Percentiles rank a stretch among this genome's conserved stretches.
Evolutionary conservation across 30 jellyfish, hydroid and myxozoan genomes (phyloP).

Genomic region (Calvadosia cruxmelitensis): DNA sequence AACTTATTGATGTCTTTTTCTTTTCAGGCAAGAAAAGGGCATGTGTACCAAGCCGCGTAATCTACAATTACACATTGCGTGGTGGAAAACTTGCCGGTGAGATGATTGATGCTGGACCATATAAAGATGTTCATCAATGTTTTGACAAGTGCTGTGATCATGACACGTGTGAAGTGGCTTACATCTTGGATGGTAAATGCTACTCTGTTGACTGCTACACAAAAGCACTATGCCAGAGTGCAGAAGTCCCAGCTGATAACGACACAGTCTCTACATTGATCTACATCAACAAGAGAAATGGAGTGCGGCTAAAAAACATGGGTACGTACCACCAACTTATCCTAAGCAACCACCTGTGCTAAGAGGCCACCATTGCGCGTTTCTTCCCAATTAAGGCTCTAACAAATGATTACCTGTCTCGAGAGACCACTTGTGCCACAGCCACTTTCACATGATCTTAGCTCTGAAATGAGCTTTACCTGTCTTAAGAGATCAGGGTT

Average conservation of each 20-base stretch:
- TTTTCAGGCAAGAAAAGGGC: conserved; percentile 27
- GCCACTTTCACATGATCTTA: no score
- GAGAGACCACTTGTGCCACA: no score
- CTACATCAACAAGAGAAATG: conserved; percentile 69
- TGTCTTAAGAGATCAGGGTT: no score
- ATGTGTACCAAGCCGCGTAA: conserved; percentile 67
- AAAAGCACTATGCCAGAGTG: conserved; percentile 56
- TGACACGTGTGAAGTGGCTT: conserved; percentile 78
- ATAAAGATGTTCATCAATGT: conserved; percentile 60
- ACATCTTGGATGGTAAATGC: conserved; percentile 36
- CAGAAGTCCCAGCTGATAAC: conserved; percentile 4
- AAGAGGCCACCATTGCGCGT: no score
- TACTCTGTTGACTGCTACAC: conserved; percentile 75
- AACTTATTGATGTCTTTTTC: no score
- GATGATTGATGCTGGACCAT: conserved; percentile 67
- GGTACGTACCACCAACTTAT: no score
- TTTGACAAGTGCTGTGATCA: conserved; percentile 84
- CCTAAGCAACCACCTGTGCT: no score
- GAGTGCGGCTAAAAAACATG: conserved; percentile 51
- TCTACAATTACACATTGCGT: conserved; percentile 39
- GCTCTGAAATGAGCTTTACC: no score
- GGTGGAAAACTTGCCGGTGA: conserved; percentile 94
- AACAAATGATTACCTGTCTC: no score
- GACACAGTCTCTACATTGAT: conserved; percentile 24
- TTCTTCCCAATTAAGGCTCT: no score